phyloP scores from a whole-genome alignment of 2,797 vertebrate species.

The Mionectes olivaceus region DNA sequence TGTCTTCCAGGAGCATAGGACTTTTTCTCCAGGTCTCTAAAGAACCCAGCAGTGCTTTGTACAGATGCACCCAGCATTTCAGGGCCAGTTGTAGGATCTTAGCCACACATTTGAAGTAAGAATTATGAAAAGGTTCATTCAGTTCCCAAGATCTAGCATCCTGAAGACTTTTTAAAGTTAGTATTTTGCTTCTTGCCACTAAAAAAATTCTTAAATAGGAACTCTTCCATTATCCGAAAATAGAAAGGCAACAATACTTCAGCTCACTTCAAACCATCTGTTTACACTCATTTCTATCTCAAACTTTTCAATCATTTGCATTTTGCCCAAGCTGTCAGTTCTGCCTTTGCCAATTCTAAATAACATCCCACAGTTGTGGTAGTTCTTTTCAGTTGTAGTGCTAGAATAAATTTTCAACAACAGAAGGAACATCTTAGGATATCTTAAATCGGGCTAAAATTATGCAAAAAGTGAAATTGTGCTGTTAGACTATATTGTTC shows the following conservation, averaged over 20 bases:
- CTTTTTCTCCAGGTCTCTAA: neutral
- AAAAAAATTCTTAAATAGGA: conserved; percentile 15
- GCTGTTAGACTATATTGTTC: neutral
- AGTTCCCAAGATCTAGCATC: neutral
- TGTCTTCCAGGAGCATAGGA: neutral
- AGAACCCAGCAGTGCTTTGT: neutral
- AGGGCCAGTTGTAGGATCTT: neutral
- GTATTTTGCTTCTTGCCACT: conserved; percentile 4
- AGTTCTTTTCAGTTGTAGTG: conserved; percentile 24
- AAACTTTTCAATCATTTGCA: conserved; percentile 65
- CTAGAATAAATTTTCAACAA: conserved; percentile 40
- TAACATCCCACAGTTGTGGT: conserved; percentile 32
- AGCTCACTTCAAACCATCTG: conserved; percentile 70
- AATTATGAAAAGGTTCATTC: conserved; percentile 9
- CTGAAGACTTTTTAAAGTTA: neutral
- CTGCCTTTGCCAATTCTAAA: conserved; percentile 57
- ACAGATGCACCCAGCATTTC: neutral
- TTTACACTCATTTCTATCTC: conserved; percentile 63
- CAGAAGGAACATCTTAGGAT: neutral
- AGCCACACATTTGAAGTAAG: neutral
- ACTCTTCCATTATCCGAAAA: conserved; percentile 45
- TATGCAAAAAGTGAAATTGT: neutral
- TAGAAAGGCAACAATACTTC: conserved; percentile 62
- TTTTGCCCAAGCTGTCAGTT: conserved; percentile 70
- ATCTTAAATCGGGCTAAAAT: neutral